Evolutionary conservation across 2,888 invertebrate species (phyloP), one percentile per base, ranked within the genome.

Genomic region (Linnaemya tessellans): DNA sequence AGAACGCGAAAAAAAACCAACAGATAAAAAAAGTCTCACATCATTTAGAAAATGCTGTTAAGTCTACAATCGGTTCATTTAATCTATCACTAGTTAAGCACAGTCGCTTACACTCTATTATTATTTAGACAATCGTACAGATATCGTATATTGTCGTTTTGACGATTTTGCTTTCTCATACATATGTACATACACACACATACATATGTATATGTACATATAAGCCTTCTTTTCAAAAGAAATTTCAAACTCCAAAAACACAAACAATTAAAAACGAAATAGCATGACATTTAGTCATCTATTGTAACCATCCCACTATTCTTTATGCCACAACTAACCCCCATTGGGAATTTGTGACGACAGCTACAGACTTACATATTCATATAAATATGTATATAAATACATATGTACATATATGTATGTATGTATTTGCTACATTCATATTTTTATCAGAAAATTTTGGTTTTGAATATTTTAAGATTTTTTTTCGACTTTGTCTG

Each of bases 11-110:
- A 64, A 43, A 58, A 64, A 64, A 67, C 35, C 35, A 18, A 49
- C 25, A 75, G 38, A 74, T 46, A 49, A 74, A 60, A 60, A 25
- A 60, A 25, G 3, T 60, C 41, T 41, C 62, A 51, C 51, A 30
- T 51, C 71, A 64, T 30, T 70, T 70, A 58, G 71, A 65, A 43
- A 62, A 35, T 15, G 5, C 60, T 49, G 30, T 68, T 56, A 68
- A 54, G 18, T 25, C 62, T 18, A 43, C 41, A 70, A 54, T 71
- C 70, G 18, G 35, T 64, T 54, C 43, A 54, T 64, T 79, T 54
- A 71, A 54, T 64, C 25, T 18, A 25, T 64, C 20, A 38, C 8
- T 54, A 38, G 13, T 54, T 51, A 79, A 43, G 25, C 9, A 62
- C 5, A 73, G 43, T 43, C 46, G 22, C 43, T 75, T 35, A 75